Evolutionary conservation across 2,888 invertebrate genomes (phyloP), one percentile per base, ranked within the genome.

Genomic region (Caenorhabditis sp.): DNA sequence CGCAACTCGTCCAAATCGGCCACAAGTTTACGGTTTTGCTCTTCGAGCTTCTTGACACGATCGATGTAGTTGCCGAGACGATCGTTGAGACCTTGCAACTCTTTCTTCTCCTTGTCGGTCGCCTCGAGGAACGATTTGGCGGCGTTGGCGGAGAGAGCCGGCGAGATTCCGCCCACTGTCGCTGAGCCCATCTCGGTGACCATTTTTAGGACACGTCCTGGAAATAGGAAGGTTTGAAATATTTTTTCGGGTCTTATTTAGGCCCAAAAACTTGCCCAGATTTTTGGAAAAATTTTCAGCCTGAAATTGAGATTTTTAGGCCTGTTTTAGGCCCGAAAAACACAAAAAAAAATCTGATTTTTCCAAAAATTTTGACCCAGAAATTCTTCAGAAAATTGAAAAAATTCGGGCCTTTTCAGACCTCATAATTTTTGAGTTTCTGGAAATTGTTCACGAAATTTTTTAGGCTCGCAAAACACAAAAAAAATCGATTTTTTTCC

Each of bases 21-120:
- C 36, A 86, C 87, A 57, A 87, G 77, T 71, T 87, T 85, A 27
- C 87, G 77, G 78, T 87, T 87, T 77, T 86, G 85, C 73, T 85
- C 87, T 69, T 87, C 87, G 64, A 87, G 81, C 54, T 82, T 81
- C 79, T 87, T 87, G 60, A 87, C 87, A n/a, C 87, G 89, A 83
- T 90, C 90, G 77, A 90, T 90, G 87, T 90, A 90, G 86, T 86
- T 87, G 82, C 89, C 90, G 76, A 90, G 89, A 69, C 90, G 87
- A 81, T 90, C 90, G 84, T 90, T 90, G 78, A 90, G 83, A 58
- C 85, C 85, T 68, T 82, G 82, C 86, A 90, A 87, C 77, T 89
- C 89, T 81, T 89, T 89, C 88, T 90, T 90, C 84, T 90, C 90
- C 81, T 86, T 88, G 74, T 89, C 89, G 50, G 86, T 85, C 10